Conservation (phyloP, 2,888 invertebrate genomes). For the Phaedon cochleariae region DNA sequence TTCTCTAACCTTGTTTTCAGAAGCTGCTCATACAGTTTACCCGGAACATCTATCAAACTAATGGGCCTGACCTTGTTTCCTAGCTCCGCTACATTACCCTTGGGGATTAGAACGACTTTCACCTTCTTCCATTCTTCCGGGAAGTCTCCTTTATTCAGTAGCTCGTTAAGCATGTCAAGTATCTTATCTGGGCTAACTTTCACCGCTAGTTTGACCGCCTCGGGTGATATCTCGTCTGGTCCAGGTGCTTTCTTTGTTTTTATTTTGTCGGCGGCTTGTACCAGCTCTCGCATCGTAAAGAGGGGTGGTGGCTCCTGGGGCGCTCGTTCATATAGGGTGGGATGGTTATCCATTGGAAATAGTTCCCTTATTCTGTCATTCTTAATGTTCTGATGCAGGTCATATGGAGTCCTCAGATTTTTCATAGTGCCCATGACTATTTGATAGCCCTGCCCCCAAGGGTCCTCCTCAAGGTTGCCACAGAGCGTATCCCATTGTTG, state of each 20-base stretch:
- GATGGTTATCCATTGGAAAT: background rate
- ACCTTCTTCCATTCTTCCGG: background rate
- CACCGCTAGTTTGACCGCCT: background rate
- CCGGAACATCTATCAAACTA: background rate
- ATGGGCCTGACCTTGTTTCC: background rate
- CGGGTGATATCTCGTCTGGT: background rate
- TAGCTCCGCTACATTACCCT: background rate
- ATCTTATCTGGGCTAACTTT: background rate
- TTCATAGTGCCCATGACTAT: background rate
- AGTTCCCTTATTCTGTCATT: conserved; percentile 3
- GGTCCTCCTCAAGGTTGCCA: background rate
- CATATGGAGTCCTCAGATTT: conserved; percentile 2
- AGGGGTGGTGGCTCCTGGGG: background rate
- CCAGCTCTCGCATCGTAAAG: conserved; percentile 3
- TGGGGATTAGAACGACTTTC: conserved; percentile 6
- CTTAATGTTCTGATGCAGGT: background rate
- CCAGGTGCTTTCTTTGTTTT: background rate
- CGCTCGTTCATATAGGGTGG: too few species aligned
- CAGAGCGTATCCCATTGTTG: background rate
- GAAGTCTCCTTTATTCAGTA: background rate
- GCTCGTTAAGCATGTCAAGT: background rate
- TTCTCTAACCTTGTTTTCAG: background rate
- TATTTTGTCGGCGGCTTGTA: background rate
- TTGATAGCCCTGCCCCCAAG: background rate
- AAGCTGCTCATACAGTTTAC: background rate